Evolutionary conservation across 1,140 invertebrate genomes (phyloP), one percentile per base, ranked within the genome.

Genomic region (Macrocentrus cingulum): DNA sequence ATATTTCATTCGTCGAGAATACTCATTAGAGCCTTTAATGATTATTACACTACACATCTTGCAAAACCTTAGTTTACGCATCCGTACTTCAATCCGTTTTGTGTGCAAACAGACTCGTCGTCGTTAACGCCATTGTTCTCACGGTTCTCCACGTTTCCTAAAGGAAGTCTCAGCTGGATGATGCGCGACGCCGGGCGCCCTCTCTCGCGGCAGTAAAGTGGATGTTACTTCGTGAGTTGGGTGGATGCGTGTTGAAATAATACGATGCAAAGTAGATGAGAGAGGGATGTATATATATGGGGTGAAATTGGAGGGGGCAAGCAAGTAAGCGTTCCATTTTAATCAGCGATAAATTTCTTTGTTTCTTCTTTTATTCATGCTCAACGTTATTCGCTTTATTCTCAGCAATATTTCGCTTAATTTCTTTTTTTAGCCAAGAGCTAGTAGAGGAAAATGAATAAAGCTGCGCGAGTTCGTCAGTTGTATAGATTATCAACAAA

Each of bases 91-190:
- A n/a, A n/a, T 9, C 25, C 25, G 4, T 29, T 29, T 29, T 29
- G 25, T 29, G 25, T 29, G 25, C 41, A 62, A 61, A 56, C 46
- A 46, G 50, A 51, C 41, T 45, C 37, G 52, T 61, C 52, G 58
- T 56, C 54, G 61, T 64, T 67, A 60, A 63, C 61, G 51, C 45
- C 54, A 54, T 61, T 65, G 56, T 59, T 63, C 63, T 62, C 59
- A 66, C 53, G 64, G 45, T 65, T 64, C 60, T 65, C 50, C 20
- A 34, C 22, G 37, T n/a, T n/a, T n/a, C 29, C 41, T 46, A 55
- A 58, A 64, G 36, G 45, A 34, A 20, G 29, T 55, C 16, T 45
- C 25, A 20, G 44, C n/a, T n/a, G n/a, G n/a, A n/a, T n/a, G n/a
- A n/a, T 4, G 25, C 9, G 25, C 25, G 25, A 9, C 25, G 25